Evolutionary conservation across 2,797 vertebrate genomes (phyloP), one percentile per base, ranked within the genome.

Genomic region (Ctenopoma multispine): DNA sequence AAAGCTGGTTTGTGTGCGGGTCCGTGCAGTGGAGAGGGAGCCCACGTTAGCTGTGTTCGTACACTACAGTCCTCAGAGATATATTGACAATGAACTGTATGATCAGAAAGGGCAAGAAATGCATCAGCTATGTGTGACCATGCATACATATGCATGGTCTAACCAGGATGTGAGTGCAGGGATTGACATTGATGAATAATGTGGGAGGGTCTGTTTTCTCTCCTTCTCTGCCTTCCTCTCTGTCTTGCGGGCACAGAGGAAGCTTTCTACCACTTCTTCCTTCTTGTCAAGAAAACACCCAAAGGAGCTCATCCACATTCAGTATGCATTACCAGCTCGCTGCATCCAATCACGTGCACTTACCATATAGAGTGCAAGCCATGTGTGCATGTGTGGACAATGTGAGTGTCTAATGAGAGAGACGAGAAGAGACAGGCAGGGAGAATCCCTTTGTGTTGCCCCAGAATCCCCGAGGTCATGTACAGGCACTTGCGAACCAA

Each of bases 291-390:
- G 65, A 82, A 75, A 72, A 66, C 78, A 67, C 41, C 82, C 82
- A 77, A 83, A 87, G 81, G 72, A 73, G 47, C 85, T 93, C 80
- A 91, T 93, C 89, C 88, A 83, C 87, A 93, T 93, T 90, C 90
- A 80, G 63, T 75, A 79, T 64, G 83, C 89, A 84, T 84, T 88
- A 69, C 49, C 75, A 63, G 76, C 85, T 85, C 81, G 44, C 84
- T 77, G 81, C 87, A 87, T 83, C 88, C 88, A 86, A 82, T 92
- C 84, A 90, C 81, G 72, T 91, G 89, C 66, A 34, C 72, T 85
- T 60, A 69, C 78, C 82, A 77, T 82, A 83, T 81, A 87, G 70
- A 80, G 73, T 31, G 72, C 41, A 47, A 67, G 79, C 62, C n/a
- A n/a, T n/a, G n/a, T 84, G 74, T 83, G 61, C 63, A 63, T 74